These are phyloP conservation scores for Drosophila mimetica DNA, from an alignment of 2,888 invertebrate species.

Conservation along the genomic window DNA sequence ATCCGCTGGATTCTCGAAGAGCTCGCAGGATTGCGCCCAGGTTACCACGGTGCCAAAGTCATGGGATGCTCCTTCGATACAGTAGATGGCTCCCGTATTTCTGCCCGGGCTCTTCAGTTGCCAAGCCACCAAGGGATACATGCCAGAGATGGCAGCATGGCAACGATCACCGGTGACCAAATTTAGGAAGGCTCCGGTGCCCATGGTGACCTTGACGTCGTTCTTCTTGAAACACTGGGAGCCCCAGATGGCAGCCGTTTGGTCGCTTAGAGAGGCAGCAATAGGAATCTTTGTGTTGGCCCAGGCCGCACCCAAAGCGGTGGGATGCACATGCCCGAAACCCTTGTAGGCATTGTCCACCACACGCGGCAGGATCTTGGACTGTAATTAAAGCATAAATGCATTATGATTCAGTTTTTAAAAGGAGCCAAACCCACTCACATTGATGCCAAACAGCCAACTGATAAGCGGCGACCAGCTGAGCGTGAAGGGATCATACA, in stretches of 20 bases:
- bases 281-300: conserved; percentile 88
- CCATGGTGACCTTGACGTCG: conserved; percentile 94
- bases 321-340: conserved; percentile 88
- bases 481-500: conserved; percentile 96
- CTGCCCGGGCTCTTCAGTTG: conserved; percentile 56
- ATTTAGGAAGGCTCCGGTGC: conserved; percentile 95
- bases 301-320: conserved; percentile 89
- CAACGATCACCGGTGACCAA: conserved; percentile 91
- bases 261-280: conserved; percentile 86
- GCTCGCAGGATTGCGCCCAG: conserved; percentile 92
- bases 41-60: conserved; percentile 95
- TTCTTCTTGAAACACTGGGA: conserved; percentile 91
- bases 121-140: conserved; percentile 98
- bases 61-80: conserved; percentile 94
- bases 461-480: conserved; percentile 90
- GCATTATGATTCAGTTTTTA: no score
- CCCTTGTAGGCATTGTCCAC: conserved; percentile 89
- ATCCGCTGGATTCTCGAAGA: conserved; percentile 87
- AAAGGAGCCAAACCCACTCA: conserved; percentile 46
- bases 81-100: conserved; percentile 86
- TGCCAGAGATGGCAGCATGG: conserved; percentile 92
- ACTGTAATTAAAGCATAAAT: conserved; percentile 83
- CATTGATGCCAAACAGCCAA: conserved; percentile 88
- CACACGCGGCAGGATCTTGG: conserved; percentile 90
- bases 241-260: conserved; percentile 95